A percentile compares a stretch with the other conserved stretches of the same genome.
Evolutionary conservation across 2,113 vertebrate genomes (phyloP).

Genomic region (Scatophagus argus): DNA sequence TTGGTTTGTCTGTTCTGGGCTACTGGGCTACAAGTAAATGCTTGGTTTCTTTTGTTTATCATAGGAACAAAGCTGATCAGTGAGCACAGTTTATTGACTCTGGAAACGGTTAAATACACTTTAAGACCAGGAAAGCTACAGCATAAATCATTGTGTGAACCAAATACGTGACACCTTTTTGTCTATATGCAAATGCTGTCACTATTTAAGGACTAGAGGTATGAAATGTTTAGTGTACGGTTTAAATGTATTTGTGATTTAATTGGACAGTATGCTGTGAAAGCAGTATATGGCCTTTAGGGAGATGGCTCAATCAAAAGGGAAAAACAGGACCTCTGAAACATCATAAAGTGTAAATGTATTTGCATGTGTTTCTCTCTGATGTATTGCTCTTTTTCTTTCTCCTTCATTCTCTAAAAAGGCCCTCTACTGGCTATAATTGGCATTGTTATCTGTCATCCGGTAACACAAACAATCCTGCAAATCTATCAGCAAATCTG

Average conservation of each 20-base stretch:
- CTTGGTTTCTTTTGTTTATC: slow-evolving; percentile 2
- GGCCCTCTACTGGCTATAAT: slow-evolving; percentile 30
- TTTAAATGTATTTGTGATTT: background rate
- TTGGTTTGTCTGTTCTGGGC: too few relatives aligned
- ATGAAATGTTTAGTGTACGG: background rate
- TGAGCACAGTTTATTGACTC: background rate
- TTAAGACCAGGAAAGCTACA: background rate
- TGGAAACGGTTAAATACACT: background rate
- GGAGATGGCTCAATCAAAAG: background rate
- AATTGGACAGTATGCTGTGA: background rate
- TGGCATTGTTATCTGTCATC: background rate
- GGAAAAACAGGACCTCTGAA: background rate
- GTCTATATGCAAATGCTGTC: background rate
- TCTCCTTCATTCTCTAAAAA: background rate
- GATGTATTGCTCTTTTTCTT: background rate
- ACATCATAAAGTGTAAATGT: slow-evolving; percentile 1
- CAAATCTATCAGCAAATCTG: background rate
- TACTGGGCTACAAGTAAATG: too few relatives aligned
- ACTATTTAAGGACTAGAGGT: background rate
- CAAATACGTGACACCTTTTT: background rate
- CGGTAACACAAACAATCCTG: background rate
- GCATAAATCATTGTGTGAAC: background rate
- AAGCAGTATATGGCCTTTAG: background rate
- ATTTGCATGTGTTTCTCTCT: slow-evolving; percentile 20
- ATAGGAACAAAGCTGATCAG: background rate